Percentiles rank a stretch among this genome's conserved stretches.
Evolutionary conservation across 2,113 vertebrate genomes (phyloP).

Genomic region (Hippolais icterina): DNA sequence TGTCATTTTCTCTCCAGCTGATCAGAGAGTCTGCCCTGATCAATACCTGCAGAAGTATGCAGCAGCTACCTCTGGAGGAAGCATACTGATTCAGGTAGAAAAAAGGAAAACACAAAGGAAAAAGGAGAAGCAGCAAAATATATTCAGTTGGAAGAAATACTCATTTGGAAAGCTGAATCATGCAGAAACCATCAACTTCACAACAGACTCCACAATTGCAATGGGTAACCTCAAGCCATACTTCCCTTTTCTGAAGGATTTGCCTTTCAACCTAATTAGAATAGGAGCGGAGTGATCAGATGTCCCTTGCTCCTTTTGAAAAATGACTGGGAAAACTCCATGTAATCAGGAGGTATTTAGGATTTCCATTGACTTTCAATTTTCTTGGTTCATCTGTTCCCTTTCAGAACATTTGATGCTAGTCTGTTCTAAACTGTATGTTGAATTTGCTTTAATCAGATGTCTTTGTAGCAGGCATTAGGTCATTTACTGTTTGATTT

Average conservation of each 20-base stretch:
- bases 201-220: background rate
- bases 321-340: conserved; percentile 19
- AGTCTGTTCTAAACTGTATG: conserved; percentile 37
- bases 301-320: conserved; percentile 24
- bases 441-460: conserved; percentile 53
- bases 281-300: background rate
- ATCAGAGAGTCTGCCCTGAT: background rate
- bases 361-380: conserved; percentile 53
- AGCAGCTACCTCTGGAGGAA: background rate
- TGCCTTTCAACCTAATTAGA: conserved; percentile 3
- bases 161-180: background rate
- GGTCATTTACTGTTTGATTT: conserved; percentile 52
- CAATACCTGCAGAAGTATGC: background rate
- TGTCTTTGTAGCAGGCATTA: conserved; percentile 52
- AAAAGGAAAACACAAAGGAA: background rate
- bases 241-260: background rate
- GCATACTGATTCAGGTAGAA: background rate
- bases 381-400: conserved; percentile 49
- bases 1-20: background rate
- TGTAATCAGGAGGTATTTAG: conserved; percentile 41
- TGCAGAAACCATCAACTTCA: background rate
- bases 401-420: conserved; percentile 36
- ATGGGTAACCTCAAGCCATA: background rate
- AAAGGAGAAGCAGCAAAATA: background rate
- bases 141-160: background rate